These are phyloP conservation scores for Panopea generosa DNA, from an alignment of 2,888 invertebrate genomes.

Conservation along the genomic window DNA sequence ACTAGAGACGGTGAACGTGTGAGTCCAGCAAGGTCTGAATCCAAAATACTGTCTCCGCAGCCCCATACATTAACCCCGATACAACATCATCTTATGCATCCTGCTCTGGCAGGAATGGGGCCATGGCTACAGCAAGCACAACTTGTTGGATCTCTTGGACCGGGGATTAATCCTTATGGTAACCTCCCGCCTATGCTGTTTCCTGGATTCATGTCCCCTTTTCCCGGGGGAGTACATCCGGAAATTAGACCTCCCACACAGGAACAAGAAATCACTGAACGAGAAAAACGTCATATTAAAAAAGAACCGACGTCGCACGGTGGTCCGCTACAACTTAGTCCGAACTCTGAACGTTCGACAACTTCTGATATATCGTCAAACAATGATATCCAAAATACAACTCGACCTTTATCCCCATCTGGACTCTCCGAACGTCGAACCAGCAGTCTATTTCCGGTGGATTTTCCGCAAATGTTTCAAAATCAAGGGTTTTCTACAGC, in stretches of 20 bases:
- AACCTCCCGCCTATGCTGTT: conserved; percentile 54
- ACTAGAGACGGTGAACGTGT: conserved; percentile 34
- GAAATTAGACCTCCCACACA: conserved; percentile 2
- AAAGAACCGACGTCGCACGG: conserved; percentile 19
- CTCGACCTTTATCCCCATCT: conserved; percentile 23
- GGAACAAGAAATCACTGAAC: conserved; percentile 26
- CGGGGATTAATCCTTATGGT: conserved; percentile 44
- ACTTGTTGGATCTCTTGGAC: conserved; percentile 46
- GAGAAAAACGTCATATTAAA: conserved; percentile 24
- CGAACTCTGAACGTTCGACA: conserved; percentile 30
- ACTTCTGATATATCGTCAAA: conserved; percentile 24
- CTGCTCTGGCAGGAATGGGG: conserved; percentile 56
- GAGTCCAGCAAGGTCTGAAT: conserved; percentile 23
- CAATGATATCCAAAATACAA: conserved; percentile 9
- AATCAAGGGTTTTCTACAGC: conserved; percentile 19
- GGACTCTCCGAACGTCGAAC: conserved; percentile 31
- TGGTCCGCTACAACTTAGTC: conserved; percentile 28
- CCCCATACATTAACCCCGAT: conserved; percentile 19
- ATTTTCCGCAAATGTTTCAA: conserved; percentile 53
- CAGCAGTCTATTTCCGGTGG: conserved; percentile 62
- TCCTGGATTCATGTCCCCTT: conserved; percentile 57
- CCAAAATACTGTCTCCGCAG: conserved; percentile 22
- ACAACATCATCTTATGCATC: conserved; percentile 49
- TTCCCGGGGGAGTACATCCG: conserved; percentile 25
- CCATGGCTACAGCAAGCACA: conserved; percentile 62